Conservation (phyloP, 2,888 invertebrate species). For the Isotomurus palustris region DNA sequence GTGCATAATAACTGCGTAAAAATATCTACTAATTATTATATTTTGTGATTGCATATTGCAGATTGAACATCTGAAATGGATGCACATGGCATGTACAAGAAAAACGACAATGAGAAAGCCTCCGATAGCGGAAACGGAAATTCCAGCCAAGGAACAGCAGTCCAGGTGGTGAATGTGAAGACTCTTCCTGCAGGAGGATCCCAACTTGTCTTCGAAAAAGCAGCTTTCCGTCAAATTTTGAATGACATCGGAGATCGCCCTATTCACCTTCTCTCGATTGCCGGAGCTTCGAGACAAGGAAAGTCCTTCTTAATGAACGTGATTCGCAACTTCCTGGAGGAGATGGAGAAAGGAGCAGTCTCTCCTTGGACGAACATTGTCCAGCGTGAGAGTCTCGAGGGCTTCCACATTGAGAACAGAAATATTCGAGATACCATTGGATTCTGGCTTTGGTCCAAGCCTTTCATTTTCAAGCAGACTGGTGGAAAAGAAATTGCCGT, state of each 20-base stretch:
- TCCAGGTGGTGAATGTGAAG: background rate
- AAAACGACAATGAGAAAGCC: too few relatives aligned
- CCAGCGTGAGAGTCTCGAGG: too few relatives aligned
- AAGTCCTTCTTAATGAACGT: constrained; percentile 17
- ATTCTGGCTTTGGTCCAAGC: constrained; percentile 21
- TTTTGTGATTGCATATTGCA: too few relatives aligned
- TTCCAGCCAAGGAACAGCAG: too few relatives aligned
- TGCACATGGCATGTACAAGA: too few relatives aligned
- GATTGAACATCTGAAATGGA: too few relatives aligned
- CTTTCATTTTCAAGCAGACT: constrained; percentile 15
- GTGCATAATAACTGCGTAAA: too few relatives aligned
- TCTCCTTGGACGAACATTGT: background rate
- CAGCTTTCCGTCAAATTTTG: background rate
- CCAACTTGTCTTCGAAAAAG: background rate
- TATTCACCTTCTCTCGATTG: constrained; percentile 9
- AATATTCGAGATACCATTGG: constrained; percentile 9
- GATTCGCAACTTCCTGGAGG: constrained; percentile 17
- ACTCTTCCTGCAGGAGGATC: background rate
- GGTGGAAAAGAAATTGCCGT: background rate
- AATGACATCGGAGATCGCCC: constrained; percentile 3
- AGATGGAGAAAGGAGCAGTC: too few relatives aligned
- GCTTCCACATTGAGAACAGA: constrained; percentile 9
- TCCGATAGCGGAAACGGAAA: too few relatives aligned
- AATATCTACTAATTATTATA: too few relatives aligned
- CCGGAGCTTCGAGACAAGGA: constrained; percentile 20